Evolutionary conservation across 2,797 vertebrate species (phyloP).

Genomic region (Capromys pilorides): DNA sequence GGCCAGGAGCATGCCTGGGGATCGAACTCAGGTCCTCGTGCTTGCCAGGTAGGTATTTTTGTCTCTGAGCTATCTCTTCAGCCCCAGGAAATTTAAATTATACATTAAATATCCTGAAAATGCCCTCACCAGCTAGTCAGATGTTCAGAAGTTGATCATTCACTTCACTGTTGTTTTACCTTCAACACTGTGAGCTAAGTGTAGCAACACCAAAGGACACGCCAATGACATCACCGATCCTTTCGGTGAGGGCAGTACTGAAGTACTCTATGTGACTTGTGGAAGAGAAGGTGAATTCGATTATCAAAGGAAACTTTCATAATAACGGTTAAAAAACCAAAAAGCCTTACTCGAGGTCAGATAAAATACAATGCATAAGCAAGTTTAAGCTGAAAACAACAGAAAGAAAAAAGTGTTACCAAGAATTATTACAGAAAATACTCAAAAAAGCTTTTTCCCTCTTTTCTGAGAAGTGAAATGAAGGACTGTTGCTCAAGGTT

Average conservation of each 20-base stretch:
- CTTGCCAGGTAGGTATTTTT: no score
- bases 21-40: no score
- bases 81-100: conserved; percentile 17
- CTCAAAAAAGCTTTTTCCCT: conserved; percentile 21
- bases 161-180: conserved; percentile 51
- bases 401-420: background rate
- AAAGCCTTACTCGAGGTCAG: background rate
- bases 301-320: conserved; percentile 12
- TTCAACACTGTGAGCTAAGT: background rate
- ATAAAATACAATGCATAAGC: conserved; percentile 37
- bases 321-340: background rate
- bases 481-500: conserved; percentile 49
- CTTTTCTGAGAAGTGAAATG: conserved; percentile 28
- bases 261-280: background rate
- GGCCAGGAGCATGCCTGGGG: no score
- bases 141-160: conserved; percentile 26
- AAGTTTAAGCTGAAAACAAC: background rate
- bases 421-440: conserved; percentile 47
- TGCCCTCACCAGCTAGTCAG: conserved; percentile 26
- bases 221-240: background rate
- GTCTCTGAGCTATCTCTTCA: no score
- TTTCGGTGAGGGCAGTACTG: background rate
- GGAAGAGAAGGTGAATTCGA: conserved; percentile 33
- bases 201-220: conserved; percentile 36
- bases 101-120: conserved; percentile 43